These are phyloP conservation scores for Apomyelois bistriatella DNA, from an alignment of 2,888 invertebrate species.

Conservation along the genomic window DNA sequence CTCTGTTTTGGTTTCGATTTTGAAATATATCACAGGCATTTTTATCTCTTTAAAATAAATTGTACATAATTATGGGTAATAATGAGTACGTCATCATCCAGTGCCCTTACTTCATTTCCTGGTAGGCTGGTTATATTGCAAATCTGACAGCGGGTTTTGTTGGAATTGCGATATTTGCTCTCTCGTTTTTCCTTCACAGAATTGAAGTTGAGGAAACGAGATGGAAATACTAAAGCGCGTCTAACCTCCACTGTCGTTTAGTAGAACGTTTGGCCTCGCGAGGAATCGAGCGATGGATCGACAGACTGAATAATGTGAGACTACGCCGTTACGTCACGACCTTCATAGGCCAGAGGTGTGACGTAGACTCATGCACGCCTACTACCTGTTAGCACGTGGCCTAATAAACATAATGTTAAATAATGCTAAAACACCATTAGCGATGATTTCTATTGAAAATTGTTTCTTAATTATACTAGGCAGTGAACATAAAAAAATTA, in stretches of 20 bases:
- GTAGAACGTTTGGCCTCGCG: slow-evolving; percentile 63
- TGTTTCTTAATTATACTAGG: not conserved
- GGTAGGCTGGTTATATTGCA: slow-evolving; percentile 27
- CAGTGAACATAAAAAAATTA: slow-evolving; percentile 21
- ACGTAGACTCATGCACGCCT: slow-evolving; percentile 64
- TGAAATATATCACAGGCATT: too few species aligned
- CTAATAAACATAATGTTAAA: slow-evolving; percentile 34
- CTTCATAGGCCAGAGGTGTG: slow-evolving; percentile 62
- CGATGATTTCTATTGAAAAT: not conserved
- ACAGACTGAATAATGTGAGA: slow-evolving; percentile 64
- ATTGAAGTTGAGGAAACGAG: slow-evolving; percentile 47
- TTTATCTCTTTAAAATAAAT: too few species aligned
- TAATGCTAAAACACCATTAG: slow-evolving; percentile 13
- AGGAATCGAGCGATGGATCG: slow-evolving; percentile 62
- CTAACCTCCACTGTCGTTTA: slow-evolving; percentile 49
- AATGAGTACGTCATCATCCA: not conserved
- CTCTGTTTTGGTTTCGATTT: too few species aligned
- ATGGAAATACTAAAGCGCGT: slow-evolving; percentile 45
- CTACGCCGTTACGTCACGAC: slow-evolving; percentile 68
- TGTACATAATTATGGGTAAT: not conserved
- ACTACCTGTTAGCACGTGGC: slow-evolving; percentile 63
- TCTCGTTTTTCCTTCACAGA: slow-evolving; percentile 30
- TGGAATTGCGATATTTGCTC: slow-evolving; percentile 31
- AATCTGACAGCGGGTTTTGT: slow-evolving; percentile 39
- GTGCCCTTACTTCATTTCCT: slow-evolving; percentile 34